phyloP scores from a whole-genome alignment of 2,113 vertebrate species.

The Phyllopteryx taeniolatus region DNA sequence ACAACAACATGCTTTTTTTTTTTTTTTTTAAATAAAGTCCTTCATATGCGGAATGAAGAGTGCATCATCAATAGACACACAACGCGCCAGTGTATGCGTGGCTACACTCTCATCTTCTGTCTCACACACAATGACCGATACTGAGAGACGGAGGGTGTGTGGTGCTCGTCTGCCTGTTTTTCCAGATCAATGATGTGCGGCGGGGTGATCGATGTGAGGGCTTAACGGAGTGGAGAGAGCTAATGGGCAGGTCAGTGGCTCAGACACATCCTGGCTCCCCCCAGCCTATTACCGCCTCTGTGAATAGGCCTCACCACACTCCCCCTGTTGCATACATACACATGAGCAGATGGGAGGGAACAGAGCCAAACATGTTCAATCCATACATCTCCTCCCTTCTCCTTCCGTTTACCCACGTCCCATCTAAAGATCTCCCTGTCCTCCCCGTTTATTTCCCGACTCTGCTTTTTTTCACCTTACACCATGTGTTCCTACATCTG shows the following conservation, averaged over 20 bases:
- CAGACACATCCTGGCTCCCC: slow-evolving; percentile 61
- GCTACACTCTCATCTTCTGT: slow-evolving; percentile 9
- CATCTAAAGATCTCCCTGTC: slow-evolving; percentile 8
- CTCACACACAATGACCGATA: slow-evolving; percentile 20
- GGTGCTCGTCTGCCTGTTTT: slow-evolving; percentile 79
- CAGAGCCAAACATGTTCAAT: slow-evolving; percentile 32
- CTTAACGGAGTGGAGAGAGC: slow-evolving; percentile 65
- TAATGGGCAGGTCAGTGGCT: slow-evolving; percentile 67
- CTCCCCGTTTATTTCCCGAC: slow-evolving; percentile 13
- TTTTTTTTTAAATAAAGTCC: slow-evolving; percentile 14
- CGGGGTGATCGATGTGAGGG: slow-evolving; percentile 78
- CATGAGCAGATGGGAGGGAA: slow-evolving; percentile 27
- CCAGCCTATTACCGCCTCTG: slow-evolving; percentile 73
- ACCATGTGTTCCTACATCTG: slow-evolving; percentile 34
- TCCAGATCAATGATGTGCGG: slow-evolving; percentile 81
- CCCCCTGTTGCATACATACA: slow-evolving; percentile 54
- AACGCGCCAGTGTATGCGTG: slow-evolving; percentile 13
- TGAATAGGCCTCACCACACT: slow-evolving; percentile 71
- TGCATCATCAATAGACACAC: slow-evolving; percentile 36
- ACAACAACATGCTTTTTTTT: slow-evolving; percentile 33
- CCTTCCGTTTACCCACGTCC: slow-evolving; percentile 20
- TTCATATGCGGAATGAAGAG: slow-evolving; percentile 32
- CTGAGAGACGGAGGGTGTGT: slow-evolving; percentile 55
- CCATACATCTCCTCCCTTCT: slow-evolving; percentile 27
- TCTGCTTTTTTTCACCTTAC: slow-evolving; percentile 6